A percentile compares a stretch with the other conserved stretches of the same genome.
These are phyloP conservation scores for Acanthoscelides obtectus DNA, from an alignment of 2,888 invertebrate genomes.

Conservation along the genomic window DNA sequence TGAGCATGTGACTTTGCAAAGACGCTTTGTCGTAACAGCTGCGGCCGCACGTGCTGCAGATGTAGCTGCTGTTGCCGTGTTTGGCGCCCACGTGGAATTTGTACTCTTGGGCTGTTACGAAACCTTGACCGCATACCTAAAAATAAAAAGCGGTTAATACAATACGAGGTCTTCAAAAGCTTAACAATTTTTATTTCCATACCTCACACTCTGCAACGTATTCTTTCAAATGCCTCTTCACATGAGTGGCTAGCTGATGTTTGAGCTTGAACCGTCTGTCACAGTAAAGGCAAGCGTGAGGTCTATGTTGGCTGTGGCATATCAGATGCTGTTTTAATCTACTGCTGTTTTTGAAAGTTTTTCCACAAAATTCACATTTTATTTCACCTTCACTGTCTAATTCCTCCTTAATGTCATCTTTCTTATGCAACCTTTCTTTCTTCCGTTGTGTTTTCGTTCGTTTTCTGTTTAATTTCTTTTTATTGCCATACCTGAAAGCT, in stretches of 20 bases:
- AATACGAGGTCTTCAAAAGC: background rate
- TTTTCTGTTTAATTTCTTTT: background rate
- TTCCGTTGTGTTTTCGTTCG: background rate
- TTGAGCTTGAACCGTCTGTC: conserved; percentile 20
- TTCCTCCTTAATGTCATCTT: conserved; percentile 5
- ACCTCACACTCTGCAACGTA: conserved; percentile 46
- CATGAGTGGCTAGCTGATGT: conserved; percentile 18
- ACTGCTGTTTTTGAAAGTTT: conserved; percentile 42
- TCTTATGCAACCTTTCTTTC: background rate
- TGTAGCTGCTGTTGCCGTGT: conserved; percentile 26
- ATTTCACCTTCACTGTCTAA: conserved; percentile 6
- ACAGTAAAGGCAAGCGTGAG: conserved; percentile 30
- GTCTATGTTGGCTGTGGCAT: conserved; percentile 51
- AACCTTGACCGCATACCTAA: conserved; percentile 29
- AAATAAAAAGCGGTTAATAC: background rate
- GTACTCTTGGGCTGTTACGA: conserved; percentile 36
- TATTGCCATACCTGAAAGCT: background rate
- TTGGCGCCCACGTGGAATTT: conserved; percentile 30
- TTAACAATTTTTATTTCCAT: background rate
- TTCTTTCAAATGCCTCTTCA: conserved; percentile 47
- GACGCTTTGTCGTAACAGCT: conserved; percentile 28
- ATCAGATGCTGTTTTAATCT: conserved; percentile 45
- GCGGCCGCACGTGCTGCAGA: conserved; percentile 31
- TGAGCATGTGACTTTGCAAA: conserved; percentile 27
- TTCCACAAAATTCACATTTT: conserved; percentile 44